Evolutionary conservation across 2,797 vertebrate species (phyloP).

Genomic region (Gymnocypris eckloni): DNA sequence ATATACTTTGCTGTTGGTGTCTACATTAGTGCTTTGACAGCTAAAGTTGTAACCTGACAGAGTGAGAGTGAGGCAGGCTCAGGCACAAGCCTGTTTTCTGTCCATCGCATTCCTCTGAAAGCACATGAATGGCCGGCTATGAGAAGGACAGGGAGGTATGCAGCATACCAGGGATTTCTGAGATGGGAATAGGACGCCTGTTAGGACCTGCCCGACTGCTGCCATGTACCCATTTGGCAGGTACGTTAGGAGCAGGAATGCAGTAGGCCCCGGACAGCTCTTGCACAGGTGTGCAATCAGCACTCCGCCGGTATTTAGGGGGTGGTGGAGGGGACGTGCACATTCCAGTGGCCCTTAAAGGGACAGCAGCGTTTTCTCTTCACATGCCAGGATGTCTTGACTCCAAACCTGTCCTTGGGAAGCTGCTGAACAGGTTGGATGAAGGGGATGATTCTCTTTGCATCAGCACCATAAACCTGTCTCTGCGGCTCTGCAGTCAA

Average conservation of each 20-base stretch:
- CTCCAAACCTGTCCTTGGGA: slow-evolving; percentile 32
- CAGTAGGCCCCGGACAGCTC: slow-evolving; percentile 25
- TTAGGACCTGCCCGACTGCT: slow-evolving; percentile 54
- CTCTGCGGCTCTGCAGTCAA: slow-evolving; percentile 13
- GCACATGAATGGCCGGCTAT: slow-evolving; percentile 1
- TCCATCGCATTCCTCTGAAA: slow-evolving; percentile 23
- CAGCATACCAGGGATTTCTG: slow-evolving; percentile 60
- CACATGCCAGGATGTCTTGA: slow-evolving; percentile 4
- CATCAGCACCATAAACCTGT: slow-evolving; percentile 42
- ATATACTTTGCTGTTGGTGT: neutral
- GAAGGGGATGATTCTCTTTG: slow-evolving; percentile 30
- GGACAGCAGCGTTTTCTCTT: slow-evolving; percentile 1
- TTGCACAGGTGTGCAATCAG: slow-evolving; percentile 33
- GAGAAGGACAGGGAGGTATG: slow-evolving; percentile 40
- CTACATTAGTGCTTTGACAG: slow-evolving; percentile 24
- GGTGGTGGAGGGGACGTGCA: neutral
- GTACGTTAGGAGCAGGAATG: slow-evolving; percentile 59
- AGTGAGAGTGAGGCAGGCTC: slow-evolving; percentile 50
- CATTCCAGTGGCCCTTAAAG: slow-evolving; percentile 54
- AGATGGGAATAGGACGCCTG: slow-evolving; percentile 56
- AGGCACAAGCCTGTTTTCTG: slow-evolving; percentile 51
- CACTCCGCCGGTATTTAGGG: neutral
- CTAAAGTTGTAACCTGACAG: slow-evolving; percentile 36
- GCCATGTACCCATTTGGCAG: slow-evolving; percentile 48
- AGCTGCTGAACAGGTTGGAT: slow-evolving; percentile 50